A percentile compares a stretch with the other conserved stretches of the same genome.
These are phyloP conservation scores for Isaurus tuberculatus DNA, from an alignment of 92 coral and sea anemone genomes.

Conservation along the genomic window DNA sequence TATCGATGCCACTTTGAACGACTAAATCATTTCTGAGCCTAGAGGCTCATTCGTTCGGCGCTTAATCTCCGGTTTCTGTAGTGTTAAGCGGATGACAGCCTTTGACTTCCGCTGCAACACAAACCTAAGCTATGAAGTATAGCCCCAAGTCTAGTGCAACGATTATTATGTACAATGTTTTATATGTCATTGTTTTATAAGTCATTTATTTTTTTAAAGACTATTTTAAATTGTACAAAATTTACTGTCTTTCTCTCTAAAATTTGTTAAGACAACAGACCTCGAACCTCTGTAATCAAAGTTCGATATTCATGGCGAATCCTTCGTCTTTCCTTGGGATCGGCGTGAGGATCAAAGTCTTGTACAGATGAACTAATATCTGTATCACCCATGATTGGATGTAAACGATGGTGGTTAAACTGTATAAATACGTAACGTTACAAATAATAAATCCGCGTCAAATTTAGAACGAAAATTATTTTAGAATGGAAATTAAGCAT, in stretches of 20 bases:
- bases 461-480: background rate
- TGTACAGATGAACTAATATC: constrained; percentile 52
- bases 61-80: too few relatives aligned
- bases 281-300: constrained; percentile 85
- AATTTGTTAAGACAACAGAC: constrained; percentile 40
- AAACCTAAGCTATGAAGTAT: too few relatives aligned
- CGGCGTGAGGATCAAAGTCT: constrained; percentile 84
- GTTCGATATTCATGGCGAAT: constrained; percentile 93
- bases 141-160: too few relatives aligned
- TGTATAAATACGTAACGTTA: background rate
- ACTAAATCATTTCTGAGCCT: too few relatives aligned
- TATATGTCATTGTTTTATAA: too few relatives aligned
- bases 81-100: too few relatives aligned
- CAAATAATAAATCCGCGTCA: background rate
- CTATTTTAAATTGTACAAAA: too few relatives aligned
- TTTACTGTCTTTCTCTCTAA: background rate
- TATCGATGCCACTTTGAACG: too few relatives aligned
- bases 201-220: too few relatives aligned
- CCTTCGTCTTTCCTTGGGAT: constrained; percentile 81
- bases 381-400: constrained; percentile 68
- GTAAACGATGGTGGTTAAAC: background rate
- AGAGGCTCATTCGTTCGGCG: too few relatives aligned
- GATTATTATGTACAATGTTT: too few relatives aligned
- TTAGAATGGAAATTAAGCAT: background rate
- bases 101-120: too few relatives aligned